Percentiles rank a stretch among this genome's conserved stretches.
phyloP scores from a whole-genome alignment of 2,888 invertebrate genomes.

The Habrosyne pyritoides region DNA sequence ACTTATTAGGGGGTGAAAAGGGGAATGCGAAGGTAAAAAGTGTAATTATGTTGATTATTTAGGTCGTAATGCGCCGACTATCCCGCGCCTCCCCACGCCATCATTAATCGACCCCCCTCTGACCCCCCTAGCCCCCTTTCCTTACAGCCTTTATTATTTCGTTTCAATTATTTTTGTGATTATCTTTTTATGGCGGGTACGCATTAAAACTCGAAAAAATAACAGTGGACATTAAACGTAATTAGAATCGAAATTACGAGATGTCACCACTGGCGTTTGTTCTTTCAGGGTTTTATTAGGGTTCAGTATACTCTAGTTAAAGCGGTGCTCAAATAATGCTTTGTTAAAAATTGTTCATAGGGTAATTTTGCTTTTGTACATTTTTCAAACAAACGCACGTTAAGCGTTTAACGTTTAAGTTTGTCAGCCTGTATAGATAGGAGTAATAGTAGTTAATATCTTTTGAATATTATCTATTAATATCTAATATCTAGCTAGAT shows the following conservation, averaged over 20 bases:
- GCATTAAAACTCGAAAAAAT: conserved; percentile 82
- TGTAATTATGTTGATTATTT: conserved; percentile 84
- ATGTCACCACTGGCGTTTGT: conserved; percentile 68
- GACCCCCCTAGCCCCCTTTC: conserved; percentile 42
- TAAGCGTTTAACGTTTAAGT: too few species aligned
- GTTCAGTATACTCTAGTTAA: conserved; percentile 27
- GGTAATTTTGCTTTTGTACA: too few species aligned
- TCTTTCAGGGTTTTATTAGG: conserved; percentile 37
- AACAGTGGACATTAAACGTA: conserved; percentile 79
- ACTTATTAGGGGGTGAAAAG: conserved; percentile 71
- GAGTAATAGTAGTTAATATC: too few species aligned
- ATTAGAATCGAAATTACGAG: conserved; percentile 80
- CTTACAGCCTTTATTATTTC: conserved; percentile 78
- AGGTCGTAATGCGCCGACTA: conserved; percentile 81
- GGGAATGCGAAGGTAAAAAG: conserved; percentile 76
- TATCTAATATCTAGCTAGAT: too few species aligned
- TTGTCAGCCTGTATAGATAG: too few species aligned
- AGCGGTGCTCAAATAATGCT: background rate
- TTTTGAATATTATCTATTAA: too few species aligned
- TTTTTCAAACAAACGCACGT: too few species aligned
- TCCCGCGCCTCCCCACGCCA: conserved; percentile 63
- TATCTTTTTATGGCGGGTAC: conserved; percentile 81
- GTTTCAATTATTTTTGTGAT: conserved; percentile 84
- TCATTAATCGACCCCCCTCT: conserved; percentile 72
- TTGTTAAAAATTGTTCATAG: background rate